Conservation (phyloP, 2,113 vertebrate species). For the Atlantisia rogersi region DNA sequence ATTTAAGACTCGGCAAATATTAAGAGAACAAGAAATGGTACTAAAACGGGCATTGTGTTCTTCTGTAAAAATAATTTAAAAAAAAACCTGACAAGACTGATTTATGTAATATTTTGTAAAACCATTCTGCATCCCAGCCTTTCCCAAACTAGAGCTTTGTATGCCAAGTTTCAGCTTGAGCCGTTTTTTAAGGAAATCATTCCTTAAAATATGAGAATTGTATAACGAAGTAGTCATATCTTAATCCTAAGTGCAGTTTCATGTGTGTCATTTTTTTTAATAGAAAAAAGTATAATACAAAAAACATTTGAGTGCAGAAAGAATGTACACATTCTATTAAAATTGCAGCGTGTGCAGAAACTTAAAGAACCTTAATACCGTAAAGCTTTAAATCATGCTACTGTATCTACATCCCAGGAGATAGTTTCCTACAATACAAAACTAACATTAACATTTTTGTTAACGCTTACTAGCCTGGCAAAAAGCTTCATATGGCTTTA, state of each 20-base stretch:
- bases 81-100: not conserved
- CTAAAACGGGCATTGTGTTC: not conserved
- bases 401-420: slow-evolving; percentile 36
- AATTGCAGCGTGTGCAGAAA: not conserved
- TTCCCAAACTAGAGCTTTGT: not conserved
- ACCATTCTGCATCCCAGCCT: not conserved
- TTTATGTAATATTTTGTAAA: not conserved
- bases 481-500: slow-evolving; percentile 4
- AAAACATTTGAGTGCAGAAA: not conserved
- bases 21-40: not conserved
- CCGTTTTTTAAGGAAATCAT: not conserved
- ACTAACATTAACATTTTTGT: slow-evolving; percentile 3
- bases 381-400: slow-evolving; percentile 46
- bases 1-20: not conserved
- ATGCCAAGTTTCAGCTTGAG: slow-evolving; percentile 11
- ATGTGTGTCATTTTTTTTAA: not conserved
- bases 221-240: not conserved
- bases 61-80: slow-evolving; percentile 31
- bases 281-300: not conserved
- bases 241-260: not conserved
- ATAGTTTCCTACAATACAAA: not conserved
- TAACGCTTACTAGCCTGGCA: not conserved
- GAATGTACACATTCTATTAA: not conserved
- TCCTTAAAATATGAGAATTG: not conserved
- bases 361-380: not conserved